Evolutionary conservation across 2,113 vertebrate genomes (phyloP).

Genomic region (Boulengeromyrus knoepffleri): DNA sequence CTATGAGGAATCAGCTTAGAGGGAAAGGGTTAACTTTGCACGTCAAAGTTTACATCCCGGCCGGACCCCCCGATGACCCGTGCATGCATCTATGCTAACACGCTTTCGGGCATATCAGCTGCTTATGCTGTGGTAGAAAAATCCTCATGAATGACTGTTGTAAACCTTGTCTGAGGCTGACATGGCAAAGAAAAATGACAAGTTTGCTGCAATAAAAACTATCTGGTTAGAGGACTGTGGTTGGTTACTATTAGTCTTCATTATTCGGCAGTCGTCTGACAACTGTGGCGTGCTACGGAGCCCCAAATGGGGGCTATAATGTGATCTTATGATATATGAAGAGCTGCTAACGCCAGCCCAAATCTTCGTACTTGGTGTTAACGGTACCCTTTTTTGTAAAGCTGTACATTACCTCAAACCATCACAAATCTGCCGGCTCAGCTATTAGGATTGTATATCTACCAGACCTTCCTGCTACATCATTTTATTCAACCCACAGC

Average conservation of each 20-base stretch:
- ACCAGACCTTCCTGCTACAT: constrained; percentile 67
- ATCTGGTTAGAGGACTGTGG: constrained; percentile 76
- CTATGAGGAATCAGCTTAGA: not conserved
- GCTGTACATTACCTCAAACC: constrained; percentile 72
- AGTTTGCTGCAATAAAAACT: constrained; percentile 81
- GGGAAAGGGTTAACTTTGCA: not conserved
- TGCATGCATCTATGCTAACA: not conserved
- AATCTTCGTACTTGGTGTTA: constrained; percentile 76
- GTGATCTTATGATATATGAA: constrained; percentile 89
- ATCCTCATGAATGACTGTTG: constrained; percentile 54
- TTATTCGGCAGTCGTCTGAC: constrained; percentile 86
- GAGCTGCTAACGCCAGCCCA: constrained; percentile 78
- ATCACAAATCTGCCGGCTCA: constrained; percentile 76
- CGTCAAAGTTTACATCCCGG: not conserved
- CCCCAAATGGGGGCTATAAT: constrained; percentile 86
- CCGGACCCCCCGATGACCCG: constrained; percentile 3
- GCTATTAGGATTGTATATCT: constrained; percentile 74
- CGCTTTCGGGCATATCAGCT: constrained; percentile 5
- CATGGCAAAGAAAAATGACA: constrained; percentile 81
- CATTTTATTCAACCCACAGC: constrained; percentile 69
- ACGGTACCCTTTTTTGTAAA: constrained; percentile 57
- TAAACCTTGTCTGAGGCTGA: constrained; percentile 69
- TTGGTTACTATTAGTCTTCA: constrained; percentile 86
- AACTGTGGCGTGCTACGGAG: constrained; percentile 83
- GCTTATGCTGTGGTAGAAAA: constrained; percentile 15